Evolutionary conservation across 2,113 vertebrate species (phyloP).

Genomic region (Pampusana beccarii): DNA sequence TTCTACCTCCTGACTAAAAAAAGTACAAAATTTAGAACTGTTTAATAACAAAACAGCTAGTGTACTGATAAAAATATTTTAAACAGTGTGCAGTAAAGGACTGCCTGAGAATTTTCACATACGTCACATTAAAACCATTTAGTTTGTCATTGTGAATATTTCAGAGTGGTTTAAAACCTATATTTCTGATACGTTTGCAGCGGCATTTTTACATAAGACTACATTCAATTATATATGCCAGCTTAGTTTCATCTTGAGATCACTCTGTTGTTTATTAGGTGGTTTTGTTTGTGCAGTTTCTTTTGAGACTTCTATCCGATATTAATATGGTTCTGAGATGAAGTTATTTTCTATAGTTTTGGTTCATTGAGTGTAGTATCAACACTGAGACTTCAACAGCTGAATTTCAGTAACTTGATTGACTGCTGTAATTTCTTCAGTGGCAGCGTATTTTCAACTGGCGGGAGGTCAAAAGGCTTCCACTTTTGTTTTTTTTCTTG

Average conservation of each 20-base stretch:
- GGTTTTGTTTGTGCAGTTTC: background rate
- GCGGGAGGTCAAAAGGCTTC: background rate
- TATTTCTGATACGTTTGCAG: background rate
- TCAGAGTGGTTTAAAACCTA: background rate
- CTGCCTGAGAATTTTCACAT: background rate
- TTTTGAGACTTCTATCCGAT: background rate
- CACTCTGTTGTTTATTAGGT: background rate
- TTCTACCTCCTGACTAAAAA: background rate
- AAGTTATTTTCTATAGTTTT: background rate
- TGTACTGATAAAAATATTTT: background rate
- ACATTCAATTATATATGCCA: background rate
- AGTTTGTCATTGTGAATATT: background rate
- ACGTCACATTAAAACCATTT: background rate
- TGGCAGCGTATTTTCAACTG: background rate
- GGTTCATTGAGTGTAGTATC: background rate
- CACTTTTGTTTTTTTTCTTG: background rate
- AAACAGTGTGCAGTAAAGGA: background rate
- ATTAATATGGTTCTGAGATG: background rate
- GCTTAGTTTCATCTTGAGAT: background rate
- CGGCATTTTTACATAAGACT: background rate
- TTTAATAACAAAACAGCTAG: background rate
- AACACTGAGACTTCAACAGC: background rate
- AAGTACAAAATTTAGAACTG: background rate
- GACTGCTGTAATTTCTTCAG: background rate
- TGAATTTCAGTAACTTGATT: background rate